Base-by-base conservation (phyloP, 2,888 invertebrate genomes). In the Oscheius sp. region DNA sequence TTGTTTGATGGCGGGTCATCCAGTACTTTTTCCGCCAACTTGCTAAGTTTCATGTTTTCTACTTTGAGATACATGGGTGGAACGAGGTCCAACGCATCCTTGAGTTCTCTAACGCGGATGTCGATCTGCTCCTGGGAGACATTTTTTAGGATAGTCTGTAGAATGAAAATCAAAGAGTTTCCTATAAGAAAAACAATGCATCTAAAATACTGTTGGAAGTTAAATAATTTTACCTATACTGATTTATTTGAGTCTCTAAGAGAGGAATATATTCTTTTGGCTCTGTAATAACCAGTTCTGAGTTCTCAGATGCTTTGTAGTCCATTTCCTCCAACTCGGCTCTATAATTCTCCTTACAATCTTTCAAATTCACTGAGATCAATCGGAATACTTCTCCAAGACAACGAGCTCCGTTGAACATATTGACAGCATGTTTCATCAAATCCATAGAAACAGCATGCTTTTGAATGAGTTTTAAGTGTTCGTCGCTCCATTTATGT, bases 311-410 rank as follows among this genome's bases (percentile, higher is more conserved):
- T 1, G 49, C n/a, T 17, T 14, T 30, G 38, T 67, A 67, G 1
- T 50, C 64, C 28, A 8, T 33, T n/a, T 49, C 26, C 14, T 49
- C 26, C 12, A 64, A 33, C 36, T 17, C 20, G 12, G 50, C 50
- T 3, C 38, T 22, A 38, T 44, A 28, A 2, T 33, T 17, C 17
- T 38, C 45, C 28, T 72, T 71, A 20, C 64, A 64, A 2, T 22
- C 30, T 24, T 17, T 36, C 59, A 72, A 67, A 26, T 69, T 59
- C 5, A 75, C 49, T 12, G 74, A 72, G 6, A 63, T 61, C 41
- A 75, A 50, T 30, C 33, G 38, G 54, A 75, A 75, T 2, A 72
- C 49, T 41, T 72, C 72, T 14, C 72, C 74, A n/a, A 75, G 59
- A 14, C 64, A 68, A 47, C 72, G 68, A 17, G 65, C 62, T 1